Conservation (phyloP, 2,888 invertebrate genomes). For the Athalia cordata region DNA sequence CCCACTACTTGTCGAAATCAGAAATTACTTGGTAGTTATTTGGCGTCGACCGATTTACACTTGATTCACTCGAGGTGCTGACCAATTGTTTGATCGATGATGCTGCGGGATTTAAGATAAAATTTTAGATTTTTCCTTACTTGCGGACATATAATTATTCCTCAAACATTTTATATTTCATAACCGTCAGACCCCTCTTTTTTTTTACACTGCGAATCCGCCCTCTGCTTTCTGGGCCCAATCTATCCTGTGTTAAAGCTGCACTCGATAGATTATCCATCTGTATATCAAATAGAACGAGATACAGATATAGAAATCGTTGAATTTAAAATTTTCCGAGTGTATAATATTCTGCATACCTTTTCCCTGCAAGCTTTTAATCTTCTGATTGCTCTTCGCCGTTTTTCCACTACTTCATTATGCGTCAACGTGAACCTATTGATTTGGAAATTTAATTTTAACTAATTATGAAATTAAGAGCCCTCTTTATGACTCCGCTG, state of each 20-base stretch:
- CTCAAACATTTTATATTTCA: constrained; percentile 37
- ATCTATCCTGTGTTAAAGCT: not conserved
- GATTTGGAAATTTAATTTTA: not conserved
- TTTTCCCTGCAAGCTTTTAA: constrained; percentile 31
- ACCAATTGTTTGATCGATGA: constrained; percentile 16
- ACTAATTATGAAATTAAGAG: too few species aligned
- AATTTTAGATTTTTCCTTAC: not conserved
- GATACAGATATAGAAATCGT: not conserved
- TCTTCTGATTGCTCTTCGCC: constrained; percentile 16
- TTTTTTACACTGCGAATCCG: constrained; percentile 23
- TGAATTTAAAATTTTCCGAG: not conserved
- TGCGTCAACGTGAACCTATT: constrained; percentile 19
- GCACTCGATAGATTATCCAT: constrained; percentile 16
- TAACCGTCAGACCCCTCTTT: constrained; percentile 44
- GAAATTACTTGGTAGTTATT: constrained; percentile 22
- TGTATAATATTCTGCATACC: not conserved
- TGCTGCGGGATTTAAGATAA: not conserved
- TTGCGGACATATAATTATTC: not conserved
- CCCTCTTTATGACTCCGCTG: too few species aligned
- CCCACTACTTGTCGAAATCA: not conserved
- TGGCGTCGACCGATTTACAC: constrained; percentile 27
- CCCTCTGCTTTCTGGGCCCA: constrained; percentile 1
- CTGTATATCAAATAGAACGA: not conserved
- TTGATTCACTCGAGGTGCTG: constrained; percentile 24
- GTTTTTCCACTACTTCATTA: constrained; percentile 19